A percentile compares a stretch with the other conserved stretches of the same genome.
Evolutionary conservation across 2,797 vertebrate species (phyloP).

Genomic region (Gymnoscopelus microlampas): DNA sequence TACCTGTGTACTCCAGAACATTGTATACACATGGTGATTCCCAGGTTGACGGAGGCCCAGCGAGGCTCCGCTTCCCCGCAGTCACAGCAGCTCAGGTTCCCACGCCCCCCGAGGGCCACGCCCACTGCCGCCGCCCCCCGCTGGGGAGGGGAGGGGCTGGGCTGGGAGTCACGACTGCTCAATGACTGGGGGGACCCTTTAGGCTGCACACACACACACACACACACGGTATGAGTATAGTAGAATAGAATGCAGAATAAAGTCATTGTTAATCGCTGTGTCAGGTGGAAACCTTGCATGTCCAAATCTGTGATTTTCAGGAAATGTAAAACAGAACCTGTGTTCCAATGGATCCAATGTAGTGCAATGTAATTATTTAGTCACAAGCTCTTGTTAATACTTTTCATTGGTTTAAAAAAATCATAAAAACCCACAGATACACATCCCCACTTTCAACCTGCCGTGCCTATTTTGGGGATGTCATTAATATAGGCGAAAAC

Average conservation of each 20-base stretch:
- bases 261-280: background rate
- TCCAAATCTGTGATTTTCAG: no score
- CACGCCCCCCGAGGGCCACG: conserved; percentile 65
- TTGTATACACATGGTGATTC: conserved; percentile 83
- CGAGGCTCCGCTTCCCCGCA: conserved; percentile 79
- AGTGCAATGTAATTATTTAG: no score
- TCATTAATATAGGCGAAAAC: no score
- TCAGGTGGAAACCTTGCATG: no score
- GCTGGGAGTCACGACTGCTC: conserved; percentile 7
- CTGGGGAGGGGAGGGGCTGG: conserved; percentile 7
- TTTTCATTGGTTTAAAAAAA: no score
- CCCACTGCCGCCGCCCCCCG: conserved; percentile 46
- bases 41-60: conserved; percentile 84
- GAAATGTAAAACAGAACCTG: no score
- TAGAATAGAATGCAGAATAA: background rate
- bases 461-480: no score
- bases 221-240: background rate
- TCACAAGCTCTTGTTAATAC: no score
- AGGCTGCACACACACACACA: conserved; percentile 42
- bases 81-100: conserved; percentile 80
- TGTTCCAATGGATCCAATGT: no score
- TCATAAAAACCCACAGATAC: no score
- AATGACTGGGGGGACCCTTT: conserved; percentile 41
- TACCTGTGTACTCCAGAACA: conserved; percentile 82
- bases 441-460: no score